Base-by-base conservation (phyloP, 2,113 vertebrate genomes). In the Microcebus murinus region DNA sequence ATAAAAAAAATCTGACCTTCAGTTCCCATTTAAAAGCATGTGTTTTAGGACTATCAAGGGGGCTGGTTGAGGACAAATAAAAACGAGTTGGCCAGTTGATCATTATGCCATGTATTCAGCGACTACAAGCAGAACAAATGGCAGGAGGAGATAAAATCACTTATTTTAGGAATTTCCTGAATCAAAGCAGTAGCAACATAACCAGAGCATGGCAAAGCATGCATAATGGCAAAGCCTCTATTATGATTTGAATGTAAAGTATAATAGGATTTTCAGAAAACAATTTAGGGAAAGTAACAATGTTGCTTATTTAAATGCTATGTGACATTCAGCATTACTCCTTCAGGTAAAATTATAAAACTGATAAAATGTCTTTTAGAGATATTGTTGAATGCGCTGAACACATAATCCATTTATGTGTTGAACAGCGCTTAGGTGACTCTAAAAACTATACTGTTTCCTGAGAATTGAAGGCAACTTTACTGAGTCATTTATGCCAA, bases 201-300 rank as follows among this genome's bases (percentile, higher is more conserved):
- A 29, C n/a, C 90, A 23, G 87, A 90, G 83, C 0, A 0, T 8
- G 29, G 94, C 45, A 39, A 89, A 70, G 88, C 79, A 50, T 25
- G 50, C 55, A 36, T 59, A 96, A 89, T 52, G 57, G 13, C 6
- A 6, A 50, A 85, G 50, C 91, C 0, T 95, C 93, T 84, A 80
- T 96, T 86, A 92, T 71, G 97, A 97, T 23, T 84, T 96, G 95
- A 94, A 90, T 97, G 86, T 29, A 93, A 97, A 97, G 50, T 81
- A 68, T 90, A 98, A 97, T 65, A 96, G 91, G 95, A 97, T 96
- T 93, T 90, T 79, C 63, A 96, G 90, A 96, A 98, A 98, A 98
- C 74, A 57, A 95, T 94, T 96, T 96, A 95, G 81, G 79, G 50
- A 96, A 96, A 96, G 94, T 95, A 97, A 96, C 98, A 97, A 92